Conservation (phyloP, 2,888 invertebrate genomes). For the Monochamus alternatus region DNA sequence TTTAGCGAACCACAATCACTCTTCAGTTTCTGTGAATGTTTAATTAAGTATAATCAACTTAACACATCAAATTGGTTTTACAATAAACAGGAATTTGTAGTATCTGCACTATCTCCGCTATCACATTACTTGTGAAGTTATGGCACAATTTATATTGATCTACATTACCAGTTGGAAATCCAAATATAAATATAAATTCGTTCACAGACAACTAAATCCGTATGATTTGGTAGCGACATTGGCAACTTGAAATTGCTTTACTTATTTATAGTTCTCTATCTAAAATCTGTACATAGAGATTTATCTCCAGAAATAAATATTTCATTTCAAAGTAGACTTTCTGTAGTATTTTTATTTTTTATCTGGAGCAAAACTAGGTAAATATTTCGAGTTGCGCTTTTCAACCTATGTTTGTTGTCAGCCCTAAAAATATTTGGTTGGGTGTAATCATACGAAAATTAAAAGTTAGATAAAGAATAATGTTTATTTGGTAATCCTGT, state of each 20-base stretch:
- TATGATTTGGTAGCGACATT: slow-evolving; percentile 35
- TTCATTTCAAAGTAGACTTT: slow-evolving; percentile 6
- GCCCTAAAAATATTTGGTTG: no score
- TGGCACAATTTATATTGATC: slow-evolving; percentile 40
- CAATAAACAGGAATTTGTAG: slow-evolving; percentile 18
- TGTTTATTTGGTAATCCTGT: no score
- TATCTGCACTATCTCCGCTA: slow-evolving; percentile 13
- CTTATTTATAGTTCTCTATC: slow-evolving; percentile 37
- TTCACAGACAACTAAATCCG: slow-evolving; percentile 40
- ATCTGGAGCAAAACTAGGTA: background rate
- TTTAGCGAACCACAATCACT: no score
- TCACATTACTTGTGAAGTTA: slow-evolving; percentile 38
- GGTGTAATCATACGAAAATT: no score
- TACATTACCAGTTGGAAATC: slow-evolving; percentile 38
- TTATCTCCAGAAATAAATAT: slow-evolving; percentile 7
- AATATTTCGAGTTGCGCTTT: background rate
- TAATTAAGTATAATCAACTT: background rate
- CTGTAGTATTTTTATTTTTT: background rate
- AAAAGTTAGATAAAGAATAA: no score
- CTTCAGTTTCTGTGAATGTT: background rate
- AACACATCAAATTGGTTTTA: slow-evolving; percentile 4
- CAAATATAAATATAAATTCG: slow-evolving; percentile 45
- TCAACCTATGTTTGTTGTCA: no score
- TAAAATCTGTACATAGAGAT: slow-evolving; percentile 17
- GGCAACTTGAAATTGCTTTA: slow-evolving; percentile 41